phyloP scores from a whole-genome alignment of 1,140 invertebrate species.

The Choristoneura fumiferana region DNA sequence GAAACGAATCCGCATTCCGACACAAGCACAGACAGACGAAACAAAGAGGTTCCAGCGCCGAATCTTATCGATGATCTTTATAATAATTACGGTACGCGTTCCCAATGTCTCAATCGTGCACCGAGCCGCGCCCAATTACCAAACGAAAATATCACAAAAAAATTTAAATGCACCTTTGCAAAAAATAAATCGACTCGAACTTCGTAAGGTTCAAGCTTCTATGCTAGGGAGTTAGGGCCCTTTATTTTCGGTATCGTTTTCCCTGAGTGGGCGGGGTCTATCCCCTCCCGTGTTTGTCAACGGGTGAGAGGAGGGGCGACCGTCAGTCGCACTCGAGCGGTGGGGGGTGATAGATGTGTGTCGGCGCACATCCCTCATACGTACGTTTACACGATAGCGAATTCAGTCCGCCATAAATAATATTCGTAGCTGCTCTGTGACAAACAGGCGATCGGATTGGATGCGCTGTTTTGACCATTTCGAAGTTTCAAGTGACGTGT shows the following conservation, averaged over 20 bases:
- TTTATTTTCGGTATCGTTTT: too few relatives aligned
- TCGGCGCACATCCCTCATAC: slow-evolving; percentile 58
- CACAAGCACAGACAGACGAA: slow-evolving; percentile 18
- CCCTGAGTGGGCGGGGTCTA: slow-evolving; percentile 45
- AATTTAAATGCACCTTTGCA: slow-evolving; percentile 32
- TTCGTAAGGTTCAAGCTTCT: too few relatives aligned
- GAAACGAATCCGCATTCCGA: slow-evolving; percentile 15
- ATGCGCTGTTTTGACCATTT: slow-evolving; percentile 12
- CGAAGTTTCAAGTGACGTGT: background rate
- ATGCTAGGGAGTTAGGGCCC: too few relatives aligned
- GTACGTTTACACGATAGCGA: slow-evolving; percentile 52
- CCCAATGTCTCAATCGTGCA: slow-evolving; percentile 61
- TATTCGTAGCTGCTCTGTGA: slow-evolving; percentile 27
- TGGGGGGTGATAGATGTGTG: slow-evolving; percentile 69
- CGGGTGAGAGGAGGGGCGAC: slow-evolving; percentile 37
- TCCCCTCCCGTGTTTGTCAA: slow-evolving; percentile 37
- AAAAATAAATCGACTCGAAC: too few relatives aligned
- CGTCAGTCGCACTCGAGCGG: slow-evolving; percentile 51
- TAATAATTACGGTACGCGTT: slow-evolving; percentile 69
- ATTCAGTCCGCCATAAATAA: slow-evolving; percentile 68
- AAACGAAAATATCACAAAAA: slow-evolving; percentile 63
- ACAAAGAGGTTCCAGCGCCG: slow-evolving; percentile 48
- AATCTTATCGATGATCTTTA: slow-evolving; percentile 67
- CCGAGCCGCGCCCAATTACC: slow-evolving; percentile 64
- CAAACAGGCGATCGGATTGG: background rate